These are phyloP conservation scores for Pavo muticus DNA, from an alignment of 2,113 vertebrate species.

Conservation along the genomic window DNA sequence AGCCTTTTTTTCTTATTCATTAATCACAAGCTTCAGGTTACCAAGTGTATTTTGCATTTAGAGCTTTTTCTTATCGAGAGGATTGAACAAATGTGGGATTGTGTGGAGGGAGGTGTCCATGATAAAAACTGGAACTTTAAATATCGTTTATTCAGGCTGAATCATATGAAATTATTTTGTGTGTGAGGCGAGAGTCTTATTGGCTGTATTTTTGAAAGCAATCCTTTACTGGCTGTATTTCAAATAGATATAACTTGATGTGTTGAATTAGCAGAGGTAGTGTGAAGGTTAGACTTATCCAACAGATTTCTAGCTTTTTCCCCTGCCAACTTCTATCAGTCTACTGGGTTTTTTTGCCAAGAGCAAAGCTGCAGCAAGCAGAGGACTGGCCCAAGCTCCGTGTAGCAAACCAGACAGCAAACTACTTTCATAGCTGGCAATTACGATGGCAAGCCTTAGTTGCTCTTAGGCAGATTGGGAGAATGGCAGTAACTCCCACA, in stretches of 20 bases:
- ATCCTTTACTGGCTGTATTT: background rate
- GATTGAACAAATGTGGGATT: background rate
- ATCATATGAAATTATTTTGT: background rate
- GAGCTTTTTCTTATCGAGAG: background rate
- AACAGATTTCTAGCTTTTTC: background rate
- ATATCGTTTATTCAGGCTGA: background rate
- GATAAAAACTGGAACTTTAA: background rate
- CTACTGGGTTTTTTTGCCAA: background rate
- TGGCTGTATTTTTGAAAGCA: background rate
- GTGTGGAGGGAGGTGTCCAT: rapidly evolving
- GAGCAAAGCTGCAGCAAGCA: background rate
- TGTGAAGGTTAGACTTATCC: background rate
- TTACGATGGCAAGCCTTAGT: background rate
- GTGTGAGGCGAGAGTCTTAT: background rate
- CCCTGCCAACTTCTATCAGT: background rate
- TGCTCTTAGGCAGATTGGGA: background rate
- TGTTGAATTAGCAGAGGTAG: background rate
- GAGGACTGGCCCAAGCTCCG: background rate
- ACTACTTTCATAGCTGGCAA: background rate
- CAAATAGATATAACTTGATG: background rate
- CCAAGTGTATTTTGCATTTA: background rate
- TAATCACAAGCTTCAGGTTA: background rate
- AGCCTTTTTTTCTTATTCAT: background rate
- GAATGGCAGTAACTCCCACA: background rate
- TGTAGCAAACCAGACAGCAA: background rate